A percentile compares a stretch with the other conserved stretches of the same genome.
These are phyloP conservation scores for Ciconia maguari DNA, from an alignment of 2,113 vertebrate genomes.

Conservation along the genomic window DNA sequence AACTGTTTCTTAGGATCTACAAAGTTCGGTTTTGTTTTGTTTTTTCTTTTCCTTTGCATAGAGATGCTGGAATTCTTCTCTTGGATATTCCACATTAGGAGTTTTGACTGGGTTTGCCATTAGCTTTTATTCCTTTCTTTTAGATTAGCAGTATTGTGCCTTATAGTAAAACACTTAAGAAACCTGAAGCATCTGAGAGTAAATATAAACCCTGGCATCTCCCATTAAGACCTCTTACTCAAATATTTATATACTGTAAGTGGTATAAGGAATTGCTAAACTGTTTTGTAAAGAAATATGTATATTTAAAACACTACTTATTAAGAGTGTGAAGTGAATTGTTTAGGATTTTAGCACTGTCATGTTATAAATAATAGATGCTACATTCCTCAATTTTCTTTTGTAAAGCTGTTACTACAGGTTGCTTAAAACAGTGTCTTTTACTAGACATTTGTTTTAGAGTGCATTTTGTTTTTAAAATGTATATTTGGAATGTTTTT, in stretches of 20 bases:
- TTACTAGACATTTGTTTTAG: slow-evolving; percentile 37
- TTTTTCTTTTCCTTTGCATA: neutral
- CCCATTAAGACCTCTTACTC: slow-evolving; percentile 46
- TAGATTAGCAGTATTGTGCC: slow-evolving; percentile 63
- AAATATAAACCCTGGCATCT: slow-evolving; percentile 49
- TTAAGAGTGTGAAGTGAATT: slow-evolving; percentile 29
- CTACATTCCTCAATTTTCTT: slow-evolving; percentile 38
- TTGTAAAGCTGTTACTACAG: slow-evolving; percentile 43
- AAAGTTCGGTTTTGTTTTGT: neutral
- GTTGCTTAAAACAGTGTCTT: slow-evolving; percentile 47
- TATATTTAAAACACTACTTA: slow-evolving; percentile 49
- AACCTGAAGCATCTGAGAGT: slow-evolving; percentile 50
- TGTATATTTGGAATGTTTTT: slow-evolving; percentile 61
- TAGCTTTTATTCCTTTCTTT: slow-evolving; percentile 38
- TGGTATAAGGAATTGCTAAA: slow-evolving; percentile 48
- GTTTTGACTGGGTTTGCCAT: neutral
- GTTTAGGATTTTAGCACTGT: slow-evolving; percentile 51
- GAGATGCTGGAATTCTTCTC: slow-evolving; percentile 8
- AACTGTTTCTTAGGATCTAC: neutral
- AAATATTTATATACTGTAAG: slow-evolving; percentile 53
- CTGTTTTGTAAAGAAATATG: slow-evolving; percentile 62
- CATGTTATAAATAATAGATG: slow-evolving; percentile 39
- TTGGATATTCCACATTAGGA: neutral
- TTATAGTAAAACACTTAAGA: slow-evolving; percentile 50
- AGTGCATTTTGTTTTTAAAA: slow-evolving; percentile 37